Evolutionary conservation across 2,797 vertebrate genomes (phyloP).

Genomic region (Meda fulgida): DNA sequence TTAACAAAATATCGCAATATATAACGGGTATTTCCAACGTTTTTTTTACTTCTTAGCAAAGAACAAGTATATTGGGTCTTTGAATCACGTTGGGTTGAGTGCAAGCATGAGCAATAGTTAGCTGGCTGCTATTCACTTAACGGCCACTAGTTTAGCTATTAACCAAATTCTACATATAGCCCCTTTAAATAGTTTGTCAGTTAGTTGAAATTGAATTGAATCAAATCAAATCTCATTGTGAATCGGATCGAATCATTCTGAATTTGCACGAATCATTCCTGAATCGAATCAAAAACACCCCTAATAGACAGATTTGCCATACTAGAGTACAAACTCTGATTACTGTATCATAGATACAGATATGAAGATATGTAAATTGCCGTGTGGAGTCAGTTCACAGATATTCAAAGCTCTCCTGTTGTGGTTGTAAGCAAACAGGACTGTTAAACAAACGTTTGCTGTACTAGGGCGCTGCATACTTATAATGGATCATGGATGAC

Average conservation of each 20-base stretch:
- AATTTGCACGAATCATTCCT: not conserved
- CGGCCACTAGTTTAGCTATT: not conserved
- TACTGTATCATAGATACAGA: too few species aligned
- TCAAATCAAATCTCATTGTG: not conserved
- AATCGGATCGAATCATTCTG: not conserved
- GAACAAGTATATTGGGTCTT: too few species aligned
- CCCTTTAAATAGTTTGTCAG: not conserved
- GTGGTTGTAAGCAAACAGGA: constrained; percentile 2
- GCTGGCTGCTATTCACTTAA: not conserved
- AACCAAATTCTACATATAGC: not conserved
- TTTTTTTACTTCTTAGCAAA: too few species aligned
- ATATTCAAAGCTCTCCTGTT: not conserved
- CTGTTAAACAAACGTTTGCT: not conserved
- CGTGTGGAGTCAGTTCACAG: not conserved
- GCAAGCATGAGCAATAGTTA: too few species aligned
- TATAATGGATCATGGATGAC: constrained; percentile 21
- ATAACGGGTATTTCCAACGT: too few species aligned
- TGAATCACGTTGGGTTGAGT: too few species aligned
- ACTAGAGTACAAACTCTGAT: not conserved
- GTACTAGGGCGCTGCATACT: not conserved
- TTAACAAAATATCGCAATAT: too few species aligned
- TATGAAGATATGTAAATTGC: not conserved
- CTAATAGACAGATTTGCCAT: not conserved
- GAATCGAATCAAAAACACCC: not conserved
- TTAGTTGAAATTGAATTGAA: not conserved